Evolutionary conservation across 1,140 invertebrate species (phyloP), one percentile per base, ranked within the genome.

Genomic region (Drosophila miranda): DNA sequence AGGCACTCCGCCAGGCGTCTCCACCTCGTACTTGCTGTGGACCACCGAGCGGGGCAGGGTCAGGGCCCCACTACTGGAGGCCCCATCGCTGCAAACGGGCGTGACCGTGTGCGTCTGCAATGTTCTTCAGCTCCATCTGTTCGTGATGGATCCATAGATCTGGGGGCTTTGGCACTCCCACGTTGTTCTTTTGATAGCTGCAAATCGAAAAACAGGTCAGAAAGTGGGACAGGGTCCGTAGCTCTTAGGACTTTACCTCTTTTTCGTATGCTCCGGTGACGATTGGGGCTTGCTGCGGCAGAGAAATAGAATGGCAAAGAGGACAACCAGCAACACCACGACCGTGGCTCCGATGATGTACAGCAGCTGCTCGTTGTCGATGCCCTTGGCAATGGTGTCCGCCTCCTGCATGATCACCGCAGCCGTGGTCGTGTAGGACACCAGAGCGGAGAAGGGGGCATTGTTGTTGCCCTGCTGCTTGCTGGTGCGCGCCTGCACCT

Each of bases 131-230:
- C 91, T 99, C 98, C 95, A 99, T 97, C 92, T 98, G 97, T 92
- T 98, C 97, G 90, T 99, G 98, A 92, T 98, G 97, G 87, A 99
- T 99, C 98, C 98, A 99, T 23, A 99, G 93, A 93, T 99, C 98
- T 0, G 98, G 98, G 0, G 98, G 98, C 83, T 98, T 98, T 0
- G 89, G 90, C 54, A 98, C 95, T 67, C 95, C 91, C 59, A 92
- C 92, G 14, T 92, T 92, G 57, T 93, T 92, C 70, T 93, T 93
- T 75, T 93, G 93, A 88, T 93, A 93, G 23, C 92, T 93, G 67
- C 2, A 49, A 30, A 7, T 6, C 5, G 5, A 53, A 9, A 54
- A 23, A 6, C 7, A 19, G 0, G n/a, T 6, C 3, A 0, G 28
- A 14, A 46, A 13, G 0, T 30, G 4, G 4, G 16, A n/a, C 1